phyloP scores from a whole-genome alignment of 2,888 invertebrate genomes.

The Oeneis ivallda region DNA sequence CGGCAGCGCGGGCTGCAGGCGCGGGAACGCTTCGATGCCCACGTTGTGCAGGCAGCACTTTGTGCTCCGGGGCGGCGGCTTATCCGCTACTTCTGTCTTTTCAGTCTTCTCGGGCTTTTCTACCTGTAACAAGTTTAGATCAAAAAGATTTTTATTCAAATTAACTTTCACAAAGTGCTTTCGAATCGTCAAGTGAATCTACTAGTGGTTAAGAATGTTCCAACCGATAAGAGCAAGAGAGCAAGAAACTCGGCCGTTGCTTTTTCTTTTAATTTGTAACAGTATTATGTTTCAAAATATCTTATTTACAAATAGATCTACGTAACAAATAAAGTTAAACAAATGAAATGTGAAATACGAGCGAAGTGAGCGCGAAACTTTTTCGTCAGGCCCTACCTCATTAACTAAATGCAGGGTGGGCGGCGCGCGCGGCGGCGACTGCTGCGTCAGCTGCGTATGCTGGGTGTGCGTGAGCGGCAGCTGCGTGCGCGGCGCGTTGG shows the following conservation, averaged over 20 bases:
- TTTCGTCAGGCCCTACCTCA: not conserved
- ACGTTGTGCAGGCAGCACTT: constrained; percentile 87
- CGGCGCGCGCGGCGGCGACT: constrained; percentile 27
- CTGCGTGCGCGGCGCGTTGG: constrained; percentile 61
- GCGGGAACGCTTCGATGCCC: constrained; percentile 89
- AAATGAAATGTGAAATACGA: not conserved
- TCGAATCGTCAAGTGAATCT: too few species aligned
- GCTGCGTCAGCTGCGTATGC: constrained; percentile 53
- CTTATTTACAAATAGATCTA: too few species aligned
- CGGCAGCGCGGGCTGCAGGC: constrained; percentile 85
- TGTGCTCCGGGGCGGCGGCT: constrained; percentile 27
- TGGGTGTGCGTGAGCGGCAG: constrained; percentile 50
- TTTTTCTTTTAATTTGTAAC: too few species aligned
- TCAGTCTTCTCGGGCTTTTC: constrained; percentile 42
- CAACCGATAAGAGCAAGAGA: too few species aligned
- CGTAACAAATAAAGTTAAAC: too few species aligned
- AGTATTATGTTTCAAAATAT: too few species aligned
- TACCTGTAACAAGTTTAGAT: constrained; percentile 20
- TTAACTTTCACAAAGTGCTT: too few species aligned
- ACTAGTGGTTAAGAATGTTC: too few species aligned
- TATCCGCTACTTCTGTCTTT: constrained; percentile 36
- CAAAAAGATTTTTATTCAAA: too few species aligned
- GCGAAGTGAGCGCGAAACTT: not conserved
- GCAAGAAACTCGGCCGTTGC: too few species aligned
- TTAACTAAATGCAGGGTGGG: constrained; percentile 16